Conservation (phyloP, 2,113 vertebrate species). For the Prinia subflava region DNA sequence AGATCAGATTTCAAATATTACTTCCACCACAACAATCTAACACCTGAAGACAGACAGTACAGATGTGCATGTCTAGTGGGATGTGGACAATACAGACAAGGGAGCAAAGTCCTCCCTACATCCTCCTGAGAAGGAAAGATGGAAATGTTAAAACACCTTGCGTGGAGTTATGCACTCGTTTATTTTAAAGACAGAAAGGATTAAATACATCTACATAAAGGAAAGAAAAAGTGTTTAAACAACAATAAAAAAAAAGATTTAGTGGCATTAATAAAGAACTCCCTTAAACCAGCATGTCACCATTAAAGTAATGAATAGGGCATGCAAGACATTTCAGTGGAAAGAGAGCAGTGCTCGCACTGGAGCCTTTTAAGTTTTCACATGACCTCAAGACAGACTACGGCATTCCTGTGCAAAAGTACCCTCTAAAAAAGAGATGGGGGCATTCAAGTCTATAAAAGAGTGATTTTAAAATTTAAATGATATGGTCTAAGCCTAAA, state of each 20-base stretch:
- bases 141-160: background rate
- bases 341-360: background rate
- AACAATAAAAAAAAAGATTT: conserved; percentile 73
- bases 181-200: conserved; percentile 53
- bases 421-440: conserved; percentile 21
- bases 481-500: conserved; percentile 40
- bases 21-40: background rate
- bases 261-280: conserved; percentile 69
- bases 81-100: background rate
- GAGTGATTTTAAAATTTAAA: conserved; percentile 67
- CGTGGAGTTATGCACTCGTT: background rate
- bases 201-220: conserved; percentile 60
- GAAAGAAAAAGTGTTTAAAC: conserved; percentile 67
- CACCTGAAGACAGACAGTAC: background rate
- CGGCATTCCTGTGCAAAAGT: background rate
- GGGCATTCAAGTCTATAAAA: conserved; percentile 59
- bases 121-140: background rate
- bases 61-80: background rate
- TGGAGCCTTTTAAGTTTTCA: conserved; percentile 16
- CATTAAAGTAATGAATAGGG: conserved; percentile 73
- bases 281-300: conserved; percentile 65
- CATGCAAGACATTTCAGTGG: background rate
- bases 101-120: background rate
- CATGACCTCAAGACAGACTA: background rate
- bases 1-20: background rate